phyloP scores from a whole-genome alignment of 30 jellyfish, hydroid and myxozoan genomes.

The Turritopsis rubra region DNA sequence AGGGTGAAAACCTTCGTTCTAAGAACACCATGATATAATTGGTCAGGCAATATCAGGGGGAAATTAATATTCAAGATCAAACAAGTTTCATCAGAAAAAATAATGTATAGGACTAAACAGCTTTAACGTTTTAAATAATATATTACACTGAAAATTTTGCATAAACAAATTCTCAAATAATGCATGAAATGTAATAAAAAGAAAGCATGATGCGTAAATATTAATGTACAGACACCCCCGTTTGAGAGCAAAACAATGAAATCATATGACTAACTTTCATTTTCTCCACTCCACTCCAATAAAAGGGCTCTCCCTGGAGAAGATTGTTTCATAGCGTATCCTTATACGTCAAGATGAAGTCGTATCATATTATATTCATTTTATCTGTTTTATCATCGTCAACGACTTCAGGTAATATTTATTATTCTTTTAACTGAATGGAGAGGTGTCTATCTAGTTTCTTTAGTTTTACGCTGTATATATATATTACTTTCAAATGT shows the following conservation, averaged over 20 bases:
- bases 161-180: too few species aligned
- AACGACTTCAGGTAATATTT: not conserved
- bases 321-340: too few species aligned
- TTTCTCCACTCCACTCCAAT: not conserved
- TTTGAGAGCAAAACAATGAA: not conserved
- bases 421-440: not conserved
- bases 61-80: not conserved
- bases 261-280: not conserved
- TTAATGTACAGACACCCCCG: not conserved
- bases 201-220: not conserved
- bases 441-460: too few species aligned
- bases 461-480: too few species aligned
- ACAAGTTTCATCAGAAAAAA: too few species aligned
- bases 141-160: too few species aligned
- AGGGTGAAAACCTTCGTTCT: not conserved
- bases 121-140: too few species aligned
- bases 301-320: not conserved
- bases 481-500: too few species aligned
- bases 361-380: not conserved
- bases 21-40: not conserved
- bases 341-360: not conserved
- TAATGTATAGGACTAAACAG: too few species aligned
- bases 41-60: not conserved
- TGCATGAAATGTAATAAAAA: not conserved
- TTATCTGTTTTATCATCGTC: not conserved